Evolutionary conservation across 1,140 invertebrate genomes (phyloP).

Genomic region (Bombus affinis): DNA sequence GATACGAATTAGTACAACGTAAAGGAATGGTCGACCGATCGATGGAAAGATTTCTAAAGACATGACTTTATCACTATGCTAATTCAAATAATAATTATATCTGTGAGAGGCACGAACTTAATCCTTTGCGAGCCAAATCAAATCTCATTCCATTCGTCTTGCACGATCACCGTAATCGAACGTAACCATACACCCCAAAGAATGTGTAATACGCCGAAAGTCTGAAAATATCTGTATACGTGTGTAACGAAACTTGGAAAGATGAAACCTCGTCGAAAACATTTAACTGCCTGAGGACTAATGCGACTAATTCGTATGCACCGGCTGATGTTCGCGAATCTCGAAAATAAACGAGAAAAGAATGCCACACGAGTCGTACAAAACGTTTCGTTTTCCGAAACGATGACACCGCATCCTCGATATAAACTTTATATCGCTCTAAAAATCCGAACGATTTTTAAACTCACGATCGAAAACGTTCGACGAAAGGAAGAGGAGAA

Average conservation of each 20-base stretch:
- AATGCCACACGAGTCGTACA: not conserved
- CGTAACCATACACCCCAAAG: not conserved
- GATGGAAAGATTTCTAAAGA: no score
- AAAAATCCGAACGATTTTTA: not conserved
- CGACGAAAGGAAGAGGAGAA: not conserved
- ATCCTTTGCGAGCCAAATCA: no score
- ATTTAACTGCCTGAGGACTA: conserved; percentile 1
- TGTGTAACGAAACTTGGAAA: not conserved
- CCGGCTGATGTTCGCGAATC: not conserved
- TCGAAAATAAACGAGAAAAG: not conserved
- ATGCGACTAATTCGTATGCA: conserved; percentile 24
- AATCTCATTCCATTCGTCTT: no score
- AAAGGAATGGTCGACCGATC: no score
- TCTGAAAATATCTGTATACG: not conserved
- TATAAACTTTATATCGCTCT: conserved; percentile 8
- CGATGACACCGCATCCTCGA: not conserved
- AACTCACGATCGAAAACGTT: not conserved
- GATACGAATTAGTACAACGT: not conserved
- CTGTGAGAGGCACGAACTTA: no score
- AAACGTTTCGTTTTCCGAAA: conserved; percentile 7
- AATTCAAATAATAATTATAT: no score
- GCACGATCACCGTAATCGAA: not conserved
- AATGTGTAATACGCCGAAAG: not conserved
- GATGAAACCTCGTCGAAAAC: conserved; percentile 6
- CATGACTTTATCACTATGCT: no score